These are phyloP conservation scores for Onychostruthus taczanowskii DNA, from an alignment of 2,113 vertebrate species.

Conservation along the genomic window DNA sequence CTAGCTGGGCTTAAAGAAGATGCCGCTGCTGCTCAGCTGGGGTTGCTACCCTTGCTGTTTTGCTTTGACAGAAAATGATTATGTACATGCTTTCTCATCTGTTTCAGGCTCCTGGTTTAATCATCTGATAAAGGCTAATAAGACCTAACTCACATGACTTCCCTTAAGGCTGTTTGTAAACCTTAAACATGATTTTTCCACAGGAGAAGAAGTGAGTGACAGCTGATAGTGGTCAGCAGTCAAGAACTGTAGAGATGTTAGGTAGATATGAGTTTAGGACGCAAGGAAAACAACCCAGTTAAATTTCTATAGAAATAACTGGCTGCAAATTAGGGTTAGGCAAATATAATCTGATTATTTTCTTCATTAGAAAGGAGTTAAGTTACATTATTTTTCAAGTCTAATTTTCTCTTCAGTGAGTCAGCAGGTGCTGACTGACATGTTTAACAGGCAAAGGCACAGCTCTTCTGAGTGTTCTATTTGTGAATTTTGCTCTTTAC, in stretches of 20 bases:
- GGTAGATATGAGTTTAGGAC: background rate
- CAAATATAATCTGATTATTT: background rate
- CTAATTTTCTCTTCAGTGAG: background rate
- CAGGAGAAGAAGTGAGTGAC: background rate
- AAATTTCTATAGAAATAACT: background rate
- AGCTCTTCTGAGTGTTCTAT: background rate
- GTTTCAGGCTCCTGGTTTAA: background rate
- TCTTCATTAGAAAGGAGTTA: background rate
- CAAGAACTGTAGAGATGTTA: background rate
- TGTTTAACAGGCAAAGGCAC: background rate
- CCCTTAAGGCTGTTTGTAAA: background rate
- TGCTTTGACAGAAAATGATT: background rate
- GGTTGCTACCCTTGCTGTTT: background rate
- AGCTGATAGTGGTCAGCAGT: background rate
- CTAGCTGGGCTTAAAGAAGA: background rate
- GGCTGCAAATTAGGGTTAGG: background rate
- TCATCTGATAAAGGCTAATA: background rate
- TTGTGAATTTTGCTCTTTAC: background rate
- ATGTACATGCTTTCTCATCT: background rate
- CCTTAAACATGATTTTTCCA: background rate
- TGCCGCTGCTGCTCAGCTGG: background rate
- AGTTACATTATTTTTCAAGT: background rate
- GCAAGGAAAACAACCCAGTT: background rate
- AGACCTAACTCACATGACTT: background rate
- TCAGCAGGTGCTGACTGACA: background rate